These are phyloP conservation scores for Agrotis puta DNA, from an alignment of 2,888 invertebrate genomes.

Conservation along the genomic window DNA sequence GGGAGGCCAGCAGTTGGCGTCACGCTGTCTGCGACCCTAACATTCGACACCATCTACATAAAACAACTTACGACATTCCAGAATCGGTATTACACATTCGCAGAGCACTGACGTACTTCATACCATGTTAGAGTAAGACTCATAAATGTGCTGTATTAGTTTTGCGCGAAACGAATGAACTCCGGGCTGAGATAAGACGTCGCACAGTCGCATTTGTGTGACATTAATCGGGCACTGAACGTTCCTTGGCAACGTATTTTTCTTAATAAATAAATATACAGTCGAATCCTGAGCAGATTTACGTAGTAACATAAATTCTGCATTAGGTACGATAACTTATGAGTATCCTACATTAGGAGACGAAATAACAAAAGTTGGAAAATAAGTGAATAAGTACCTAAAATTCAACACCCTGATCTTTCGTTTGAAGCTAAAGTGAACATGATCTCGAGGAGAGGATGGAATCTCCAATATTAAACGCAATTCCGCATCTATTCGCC, in stretches of 20 bases:
- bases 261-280: conserved; percentile 33
- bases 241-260: conserved; percentile 29
- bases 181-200: conserved; percentile 36
- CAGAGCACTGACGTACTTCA: conserved; percentile 56
- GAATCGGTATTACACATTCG: conserved; percentile 60
- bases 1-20: conserved; percentile 73
- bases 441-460: conserved; percentile 51
- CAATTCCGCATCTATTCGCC: conserved; percentile 56
- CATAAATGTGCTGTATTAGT: conserved; percentile 48
- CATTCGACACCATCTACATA: conserved; percentile 67
- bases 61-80: conserved; percentile 68
- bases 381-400: conserved; percentile 42
- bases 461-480: conserved; percentile 67
- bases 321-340: conserved; percentile 9
- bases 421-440: conserved; percentile 58
- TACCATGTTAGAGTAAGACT: conserved; percentile 40
- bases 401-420: conserved; percentile 41
- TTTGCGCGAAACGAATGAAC: conserved; percentile 34
- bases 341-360: conserved; percentile 2
- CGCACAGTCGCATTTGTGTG: conserved; percentile 22
- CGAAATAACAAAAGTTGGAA: conserved; percentile 18
- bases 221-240: conserved; percentile 43
- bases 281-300: not conserved
- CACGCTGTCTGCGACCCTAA: conserved; percentile 80
- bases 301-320: conserved; percentile 7